These are phyloP conservation scores for Crambe crambe DNA, from an alignment of 37 sponge, comb jelly and placozoan genomes.

Conservation along the genomic window DNA sequence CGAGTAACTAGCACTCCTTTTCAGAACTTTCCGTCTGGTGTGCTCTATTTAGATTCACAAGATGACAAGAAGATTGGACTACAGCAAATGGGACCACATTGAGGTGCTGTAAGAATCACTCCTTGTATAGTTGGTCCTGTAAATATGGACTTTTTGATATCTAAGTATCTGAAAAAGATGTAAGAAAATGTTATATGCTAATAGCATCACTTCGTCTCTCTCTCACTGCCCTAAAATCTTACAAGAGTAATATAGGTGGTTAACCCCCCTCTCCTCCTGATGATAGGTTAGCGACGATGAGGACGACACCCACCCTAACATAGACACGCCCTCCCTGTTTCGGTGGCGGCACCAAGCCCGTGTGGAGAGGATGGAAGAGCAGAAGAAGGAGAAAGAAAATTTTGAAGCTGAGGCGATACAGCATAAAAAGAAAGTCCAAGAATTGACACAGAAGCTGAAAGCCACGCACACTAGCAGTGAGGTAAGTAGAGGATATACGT, in stretches of 20 bases:
- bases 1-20: no score
- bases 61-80: conserved; percentile 75
- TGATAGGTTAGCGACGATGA: conserved; percentile 98
- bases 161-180: no score
- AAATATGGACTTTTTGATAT: no score
- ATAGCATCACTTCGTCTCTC: no score
- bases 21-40: no score
- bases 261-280: no score
- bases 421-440: conserved; percentile 38
- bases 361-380: conserved; percentile 90
- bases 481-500: background rate
- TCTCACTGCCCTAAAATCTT: no score
- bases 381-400: conserved; percentile 55
- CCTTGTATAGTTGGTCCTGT: no score
- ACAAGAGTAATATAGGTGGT: no score
- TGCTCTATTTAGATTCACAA: no score
- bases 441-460: conserved; percentile 46
- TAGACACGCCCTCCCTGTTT: conserved; percentile 96
- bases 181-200: no score
- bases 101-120: no score
- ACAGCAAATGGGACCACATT: conserved; percentile 98
- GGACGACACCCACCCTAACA: conserved; percentile 99
- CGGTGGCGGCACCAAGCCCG: conserved; percentile 97
- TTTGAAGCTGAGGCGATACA: conserved; percentile 29
- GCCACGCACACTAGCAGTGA: background rate